Base-by-base conservation (phyloP, 2,888 invertebrate species). In the Drosophila rubida region DNA sequence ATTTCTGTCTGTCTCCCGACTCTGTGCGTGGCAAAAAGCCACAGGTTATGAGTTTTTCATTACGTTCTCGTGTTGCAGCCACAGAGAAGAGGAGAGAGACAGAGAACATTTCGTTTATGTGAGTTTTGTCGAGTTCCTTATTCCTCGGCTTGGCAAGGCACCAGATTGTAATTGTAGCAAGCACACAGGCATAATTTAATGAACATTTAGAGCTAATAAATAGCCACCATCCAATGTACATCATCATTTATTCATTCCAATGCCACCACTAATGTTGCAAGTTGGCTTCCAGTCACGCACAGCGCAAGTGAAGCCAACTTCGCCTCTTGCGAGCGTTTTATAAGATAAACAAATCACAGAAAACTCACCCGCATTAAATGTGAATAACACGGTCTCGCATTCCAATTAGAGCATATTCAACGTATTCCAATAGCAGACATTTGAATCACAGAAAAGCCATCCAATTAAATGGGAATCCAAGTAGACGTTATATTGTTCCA, bases 1-100 rank as follows among this genome's bases (percentile, higher is more conserved):
- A 27, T 54, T 30, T 50, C 32, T 30, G 39, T 16, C 46, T 48
- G 25, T 32, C 42, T 62, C 3, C 9, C 32, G n/a, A n/a, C 58
- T 53, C 50, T 61, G 78, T 75, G 84, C 78, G 84, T 80, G 78
- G 75, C 87, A 62, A 72, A 84, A 81, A 87, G 85, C 81, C 87
- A 87, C 81, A 81, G 81, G 81, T 81, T 81, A 81, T 81, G 87
- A 80, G 81, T 80, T 69, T 84, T 84, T 81, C 81, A 81, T 84
- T 87, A 78, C 54, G 63, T 69, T 76, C 63, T 76, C 62, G 62
- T 57, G 70, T 74, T 82, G 55, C 73, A 69, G 54, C 13, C 58
- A 16, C 32, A n/a, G 6, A 42, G 30, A 39, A 25, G 25, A 23
- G 14, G 27, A 30, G 6, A 37, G 30, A 45, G 42, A 32, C 19